Base-by-base conservation (phyloP, 2,888 invertebrate species). In the Crocallis elinguaria region DNA sequence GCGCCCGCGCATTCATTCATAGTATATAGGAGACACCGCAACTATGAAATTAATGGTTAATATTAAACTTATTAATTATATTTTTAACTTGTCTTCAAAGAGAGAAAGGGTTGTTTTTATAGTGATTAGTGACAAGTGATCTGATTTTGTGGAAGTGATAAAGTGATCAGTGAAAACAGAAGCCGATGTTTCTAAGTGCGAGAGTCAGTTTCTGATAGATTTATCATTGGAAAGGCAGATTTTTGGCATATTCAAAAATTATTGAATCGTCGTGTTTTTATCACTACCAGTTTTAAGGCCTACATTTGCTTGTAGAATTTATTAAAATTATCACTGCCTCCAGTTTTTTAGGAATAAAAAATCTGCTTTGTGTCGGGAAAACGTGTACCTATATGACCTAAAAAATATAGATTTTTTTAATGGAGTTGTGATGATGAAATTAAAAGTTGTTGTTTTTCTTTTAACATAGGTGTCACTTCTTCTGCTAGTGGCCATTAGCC, bases 401-500 rank as follows among this genome's bases (percentile, higher is more conserved):
- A n/a, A n/a, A n/a, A n/a, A n/a, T n/a, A n/a, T n/a, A n/a, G n/a
- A n/a, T n/a, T n/a, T n/a, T n/a, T n/a, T n/a, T n/a, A n/a, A n/a
- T n/a, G n/a, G n/a, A n/a, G n/a, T n/a, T n/a, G n/a, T n/a, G n/a
- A n/a, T n/a, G n/a, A n/a, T n/a, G n/a, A n/a, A n/a, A n/a, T n/a
- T n/a, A n/a, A n/a, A n/a, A n/a, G n/a, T n/a, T n/a, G 8, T 23
- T n/a, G 2, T 6, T 11, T 17, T 5, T 42, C 30, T 25, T 0
- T 13, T 11, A 9, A 7, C 25, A 8, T 35, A 87, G 87, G 70
- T 79, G 44, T 57, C 64, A 27, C 52, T 84, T 29, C 55, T 85
- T 1, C 56, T 86, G 56, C 65, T 85, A 38, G 76, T 66, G 55
- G 79, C 77, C 1, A 57, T 75, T 12, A 62, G 71, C 55, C 71